Base-by-base conservation (phyloP, 2,113 vertebrate species). In the Fregetta grallaria region DNA sequence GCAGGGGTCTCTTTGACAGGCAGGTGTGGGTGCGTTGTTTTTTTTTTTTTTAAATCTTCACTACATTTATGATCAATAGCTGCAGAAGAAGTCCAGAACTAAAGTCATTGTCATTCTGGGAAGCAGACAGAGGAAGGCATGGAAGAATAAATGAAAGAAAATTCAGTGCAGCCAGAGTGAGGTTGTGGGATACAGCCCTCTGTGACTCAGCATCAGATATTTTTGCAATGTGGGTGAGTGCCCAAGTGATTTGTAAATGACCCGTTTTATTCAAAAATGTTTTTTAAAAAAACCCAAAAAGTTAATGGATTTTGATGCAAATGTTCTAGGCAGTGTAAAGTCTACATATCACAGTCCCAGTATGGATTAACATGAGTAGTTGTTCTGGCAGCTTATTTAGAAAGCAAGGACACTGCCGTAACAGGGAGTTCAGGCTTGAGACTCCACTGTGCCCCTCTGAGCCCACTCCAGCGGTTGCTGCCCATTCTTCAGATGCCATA, bases 171-270 rank as follows among this genome's bases (percentile, higher is more conserved):
- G 50, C 62, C 74, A 72, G 68, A 82, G 62, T 17, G 26, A 90
- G 70, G 77, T 4, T 88, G 81, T 66, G 45, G 66, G 61, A 86
- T 73, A 85, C 8, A 95, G 77, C 73, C 91, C 67, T 92, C 55
- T 67, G 79, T 79, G 92, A 92, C 45, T 91, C 77, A 91, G 88
- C 74, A 94, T 6, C 77, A 86, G 86, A 36, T 97, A 97, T 96
- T 97, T 97, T 7, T 59, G 84, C 86, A 94, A 97, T 96, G 53
- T 97, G 92, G 95, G 97, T 84, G 71, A 97, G 81, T 2, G 27
- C 97, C 96, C 96, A 95, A 94, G 95, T 88, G 97, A 94, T 91
- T 97, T 91, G 92, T 12, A 91, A 67, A 67, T 95, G 97, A 95
- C 96, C 96, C 14, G 49, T 88, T 97, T 96, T 91, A 86, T 55